Conservation (phyloP, 2,888 invertebrate species). For the Oligia fasciuncula region DNA sequence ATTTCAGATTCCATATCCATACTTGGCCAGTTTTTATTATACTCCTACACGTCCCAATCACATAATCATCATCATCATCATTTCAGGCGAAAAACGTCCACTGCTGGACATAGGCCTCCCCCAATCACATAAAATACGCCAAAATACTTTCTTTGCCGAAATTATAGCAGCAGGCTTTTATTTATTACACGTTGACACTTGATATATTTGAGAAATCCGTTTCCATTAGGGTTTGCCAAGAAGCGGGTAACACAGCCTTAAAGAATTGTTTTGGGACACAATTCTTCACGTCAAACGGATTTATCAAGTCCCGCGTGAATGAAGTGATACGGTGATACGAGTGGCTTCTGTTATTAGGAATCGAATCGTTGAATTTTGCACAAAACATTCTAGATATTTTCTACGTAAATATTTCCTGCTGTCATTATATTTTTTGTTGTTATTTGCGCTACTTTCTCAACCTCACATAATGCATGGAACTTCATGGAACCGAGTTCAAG, state of each 20-base stretch:
- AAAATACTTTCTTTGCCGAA: not conserved
- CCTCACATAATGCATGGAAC: too few species aligned
- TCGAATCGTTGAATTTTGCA: not conserved
- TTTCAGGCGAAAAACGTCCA: not conserved
- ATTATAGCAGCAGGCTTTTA: not conserved
- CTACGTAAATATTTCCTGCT: too few species aligned
- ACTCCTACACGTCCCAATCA: not conserved
- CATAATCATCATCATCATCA: not conserved
- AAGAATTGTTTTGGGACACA: conserved; percentile 34
- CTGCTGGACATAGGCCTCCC: not conserved
- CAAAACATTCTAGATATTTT: not conserved
- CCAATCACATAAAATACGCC: not conserved
- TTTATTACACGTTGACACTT: conserved; percentile 12
- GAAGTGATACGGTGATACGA: not conserved
- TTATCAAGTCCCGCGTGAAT: conserved; percentile 22
- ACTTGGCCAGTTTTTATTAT: too few species aligned
- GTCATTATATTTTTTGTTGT: too few species aligned
- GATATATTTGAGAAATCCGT: conserved; percentile 24
- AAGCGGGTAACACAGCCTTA: not conserved
- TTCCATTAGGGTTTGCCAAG: conserved; percentile 36
- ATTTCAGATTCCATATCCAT: too few species aligned
- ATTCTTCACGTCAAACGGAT: conserved; percentile 19
- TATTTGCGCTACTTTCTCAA: too few species aligned
- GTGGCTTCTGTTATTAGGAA: not conserved
- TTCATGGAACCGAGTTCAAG: too few species aligned